Evolutionary conservation across 1,140 invertebrate species (phyloP).

Genomic region (Aporrectodea caliginosa): DNA sequence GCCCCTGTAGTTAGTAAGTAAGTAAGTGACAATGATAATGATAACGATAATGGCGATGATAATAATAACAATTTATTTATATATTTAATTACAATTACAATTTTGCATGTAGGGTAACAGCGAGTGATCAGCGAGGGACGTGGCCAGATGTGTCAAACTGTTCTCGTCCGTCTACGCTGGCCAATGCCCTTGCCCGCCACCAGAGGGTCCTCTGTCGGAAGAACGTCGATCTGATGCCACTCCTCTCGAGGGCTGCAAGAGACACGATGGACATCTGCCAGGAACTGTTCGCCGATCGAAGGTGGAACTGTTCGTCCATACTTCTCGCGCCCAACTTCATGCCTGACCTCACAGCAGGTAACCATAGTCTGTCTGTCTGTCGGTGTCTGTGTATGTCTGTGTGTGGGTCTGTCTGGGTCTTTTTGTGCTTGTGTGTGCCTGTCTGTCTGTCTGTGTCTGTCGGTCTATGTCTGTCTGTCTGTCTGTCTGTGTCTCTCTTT

Average conservation of each 20-base stretch:
- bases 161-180: too few relatives aligned
- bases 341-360: constrained; percentile 72
- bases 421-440: too few relatives aligned
- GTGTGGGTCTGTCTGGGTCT: too few relatives aligned
- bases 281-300: constrained; percentile 65
- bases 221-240: constrained; percentile 71
- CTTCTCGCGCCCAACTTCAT: constrained; percentile 72
- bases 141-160: background rate
- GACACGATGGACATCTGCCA: constrained; percentile 67
- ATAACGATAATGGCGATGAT: too few relatives aligned
- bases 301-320: constrained; percentile 79
- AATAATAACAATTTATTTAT: too few relatives aligned
- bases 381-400: too few relatives aligned
- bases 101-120: background rate
- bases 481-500: too few relatives aligned
- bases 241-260: constrained; percentile 66
- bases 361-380: constrained; percentile 28
- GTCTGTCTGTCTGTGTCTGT: too few relatives aligned
- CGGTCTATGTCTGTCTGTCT: too few relatives aligned
- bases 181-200: background rate
- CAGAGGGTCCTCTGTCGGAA: constrained; percentile 54
- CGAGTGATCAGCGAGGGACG: background rate
- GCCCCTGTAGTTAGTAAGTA: too few relatives aligned
- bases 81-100: too few relatives aligned
- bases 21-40: too few relatives aligned